Conservation (phyloP, 2,888 invertebrate species). For the Acanthosoma haemorrhoidale region DNA sequence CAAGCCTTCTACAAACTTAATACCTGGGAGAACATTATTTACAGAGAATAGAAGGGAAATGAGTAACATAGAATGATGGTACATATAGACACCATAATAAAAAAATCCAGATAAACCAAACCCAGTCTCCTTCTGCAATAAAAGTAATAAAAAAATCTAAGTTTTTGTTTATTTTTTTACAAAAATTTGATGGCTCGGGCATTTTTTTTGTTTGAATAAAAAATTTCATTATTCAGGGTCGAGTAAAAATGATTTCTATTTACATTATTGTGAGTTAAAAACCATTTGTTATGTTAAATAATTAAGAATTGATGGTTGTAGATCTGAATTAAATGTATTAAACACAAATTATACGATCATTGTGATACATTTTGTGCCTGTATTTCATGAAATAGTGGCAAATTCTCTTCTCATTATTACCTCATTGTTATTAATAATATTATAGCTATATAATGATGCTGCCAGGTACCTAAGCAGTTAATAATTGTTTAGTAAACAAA, state of each 20-base stretch:
- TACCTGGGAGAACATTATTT: background rate
- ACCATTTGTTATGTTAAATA: too few relatives aligned
- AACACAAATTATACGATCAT: too few relatives aligned
- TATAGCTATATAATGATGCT: too few relatives aligned
- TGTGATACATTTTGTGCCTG: too few relatives aligned
- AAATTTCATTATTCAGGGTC: background rate
- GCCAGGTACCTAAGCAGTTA: too few relatives aligned
- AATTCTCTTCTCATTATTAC: too few relatives aligned
- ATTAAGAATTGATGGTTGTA: too few relatives aligned
- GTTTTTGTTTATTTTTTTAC: background rate
- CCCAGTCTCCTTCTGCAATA: background rate
- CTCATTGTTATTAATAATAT: too few relatives aligned
- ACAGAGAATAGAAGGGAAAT: background rate
- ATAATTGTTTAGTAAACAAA: too few relatives aligned
- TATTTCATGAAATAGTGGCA: too few relatives aligned
- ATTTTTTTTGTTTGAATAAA: background rate
- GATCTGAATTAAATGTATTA: too few relatives aligned
- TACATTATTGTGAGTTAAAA: background rate
- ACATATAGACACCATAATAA: background rate
- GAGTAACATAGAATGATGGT: background rate
- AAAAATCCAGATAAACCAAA: constrained; percentile 1
- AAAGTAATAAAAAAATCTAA: background rate
- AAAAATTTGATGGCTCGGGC: background rate
- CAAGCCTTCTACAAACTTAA: background rate
- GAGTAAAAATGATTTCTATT: background rate